A percentile compares a stretch with the other conserved stretches of the same genome.
phyloP scores from a whole-genome alignment of 1,140 invertebrate genomes.

The Liolophura sinensis region DNA sequence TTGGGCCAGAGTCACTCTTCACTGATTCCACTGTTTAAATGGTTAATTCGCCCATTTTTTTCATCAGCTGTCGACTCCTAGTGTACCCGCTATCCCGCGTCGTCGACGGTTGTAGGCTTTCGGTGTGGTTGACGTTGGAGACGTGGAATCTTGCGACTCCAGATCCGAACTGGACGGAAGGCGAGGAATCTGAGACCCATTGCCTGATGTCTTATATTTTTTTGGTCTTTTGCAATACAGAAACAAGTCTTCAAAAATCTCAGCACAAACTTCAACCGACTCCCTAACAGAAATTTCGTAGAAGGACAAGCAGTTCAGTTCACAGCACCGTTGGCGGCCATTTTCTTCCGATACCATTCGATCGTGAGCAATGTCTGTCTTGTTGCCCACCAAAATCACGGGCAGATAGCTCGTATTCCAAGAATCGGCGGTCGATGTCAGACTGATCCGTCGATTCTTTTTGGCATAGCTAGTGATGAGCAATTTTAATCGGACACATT shows the following conservation, averaged over 20 bases:
- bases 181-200: too few relatives aligned
- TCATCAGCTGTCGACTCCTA: too few relatives aligned
- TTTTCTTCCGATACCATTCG: conserved; percentile 86
- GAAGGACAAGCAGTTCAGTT: conserved; percentile 76
- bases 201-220: conserved; percentile 8
- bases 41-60: too few relatives aligned
- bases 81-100: too few relatives aligned
- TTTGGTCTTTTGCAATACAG: conserved; percentile 19
- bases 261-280: conserved; percentile 65
- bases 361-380: conserved; percentile 87
- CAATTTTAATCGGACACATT: conserved; percentile 79
- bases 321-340: conserved; percentile 71
- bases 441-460: conserved; percentile 68
- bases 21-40: too few relatives aligned
- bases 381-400: conserved; percentile 83
- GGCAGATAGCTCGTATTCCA: conserved; percentile 62
- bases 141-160: too few relatives aligned
- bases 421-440: conserved; percentile 60
- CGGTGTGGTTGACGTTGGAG: too few relatives aligned
- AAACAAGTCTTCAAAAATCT: conserved; percentile 41
- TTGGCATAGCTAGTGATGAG: conserved; percentile 77
- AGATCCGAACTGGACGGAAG: too few relatives aligned
- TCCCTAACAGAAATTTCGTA: conserved; percentile 82
- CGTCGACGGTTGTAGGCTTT: too few relatives aligned
- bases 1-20: too few relatives aligned